Conservation (phyloP, 2,888 invertebrate genomes). For the Chrysopilus asiliformis region DNA sequence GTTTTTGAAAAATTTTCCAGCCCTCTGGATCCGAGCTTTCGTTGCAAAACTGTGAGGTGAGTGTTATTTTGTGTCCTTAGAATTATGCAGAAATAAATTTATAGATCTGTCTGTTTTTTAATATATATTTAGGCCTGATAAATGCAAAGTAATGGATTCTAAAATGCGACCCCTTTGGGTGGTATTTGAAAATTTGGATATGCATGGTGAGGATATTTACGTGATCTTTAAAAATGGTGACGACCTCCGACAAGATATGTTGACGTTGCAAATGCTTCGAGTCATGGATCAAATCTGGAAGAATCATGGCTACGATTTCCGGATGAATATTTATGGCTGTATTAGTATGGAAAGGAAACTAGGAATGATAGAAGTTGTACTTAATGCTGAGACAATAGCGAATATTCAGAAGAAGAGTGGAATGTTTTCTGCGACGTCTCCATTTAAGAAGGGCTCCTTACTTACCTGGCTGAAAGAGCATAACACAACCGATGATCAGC, state of each 20-base stretch:
- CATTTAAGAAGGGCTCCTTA: constrained; percentile 71
- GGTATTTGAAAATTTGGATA: constrained; percentile 76
- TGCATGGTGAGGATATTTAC: constrained; percentile 69
- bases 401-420: constrained; percentile 87
- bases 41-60: constrained; percentile 62
- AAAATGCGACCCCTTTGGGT: constrained; percentile 88
- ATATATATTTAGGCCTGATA: constrained; percentile 42
- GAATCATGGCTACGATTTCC: constrained; percentile 83
- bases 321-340: constrained; percentile 89
- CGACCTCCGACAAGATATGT: constrained; percentile 94
- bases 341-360: constrained; percentile 80
- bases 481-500: constrained; percentile 54
- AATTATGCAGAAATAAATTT: too few relatives aligned
- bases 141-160: constrained; percentile 86
- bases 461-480: constrained; percentile 82
- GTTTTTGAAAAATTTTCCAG: constrained; percentile 60
- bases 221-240: constrained; percentile 91
- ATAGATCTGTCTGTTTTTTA: too few relatives aligned
- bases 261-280: constrained; percentile 88
- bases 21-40: constrained; percentile 74
- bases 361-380: constrained; percentile 89
- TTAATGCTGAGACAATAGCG: constrained; percentile 84
- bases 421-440: constrained; percentile 70
- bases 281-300: constrained; percentile 98
- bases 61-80: too few relatives aligned